Percentiles rank a stretch among this genome's conserved stretches.
Evolutionary conservation across 92 coral and sea anemone genomes (phyloP).

Genomic region (Zoanthus solanderi): DNA sequence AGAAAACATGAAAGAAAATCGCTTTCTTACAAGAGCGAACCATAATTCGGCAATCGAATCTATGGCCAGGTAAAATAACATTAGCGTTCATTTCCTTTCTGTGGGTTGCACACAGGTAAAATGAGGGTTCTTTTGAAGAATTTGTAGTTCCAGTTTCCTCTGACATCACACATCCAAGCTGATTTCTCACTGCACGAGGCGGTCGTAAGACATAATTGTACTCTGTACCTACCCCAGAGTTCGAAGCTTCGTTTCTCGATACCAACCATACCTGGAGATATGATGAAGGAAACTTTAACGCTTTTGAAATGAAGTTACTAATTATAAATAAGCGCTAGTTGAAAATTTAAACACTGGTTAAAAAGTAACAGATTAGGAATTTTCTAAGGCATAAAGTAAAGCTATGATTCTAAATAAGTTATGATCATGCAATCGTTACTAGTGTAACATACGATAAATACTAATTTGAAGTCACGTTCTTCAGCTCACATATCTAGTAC

Average conservation of each 20-base stretch:
- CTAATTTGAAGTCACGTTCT: too few relatives aligned
- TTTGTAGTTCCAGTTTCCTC: conserved; percentile 33
- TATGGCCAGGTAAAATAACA: conserved; percentile 57
- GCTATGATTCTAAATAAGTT: too few relatives aligned
- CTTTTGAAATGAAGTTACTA: neutral
- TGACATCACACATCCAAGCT: conserved; percentile 23
- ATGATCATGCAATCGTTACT: too few relatives aligned
- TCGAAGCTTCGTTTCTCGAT: neutral
- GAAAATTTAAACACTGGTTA: too few relatives aligned
- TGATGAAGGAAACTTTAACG: neutral
- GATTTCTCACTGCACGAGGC: conserved; percentile 55
- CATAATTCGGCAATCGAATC: conserved; percentile 61
- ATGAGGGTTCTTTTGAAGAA: conserved; percentile 54
- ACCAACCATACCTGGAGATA: conserved; percentile 58
- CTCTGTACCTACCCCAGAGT: neutral
- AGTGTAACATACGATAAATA: too few relatives aligned
- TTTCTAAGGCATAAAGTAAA: too few relatives aligned
- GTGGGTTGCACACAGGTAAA: conserved; percentile 52
- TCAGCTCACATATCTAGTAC: too few relatives aligned
- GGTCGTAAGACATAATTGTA: conserved; percentile 38
- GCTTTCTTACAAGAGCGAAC: conserved; percentile 54
- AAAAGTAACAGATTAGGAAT: too few relatives aligned
- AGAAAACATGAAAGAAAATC: neutral
- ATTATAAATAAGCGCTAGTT: neutral
- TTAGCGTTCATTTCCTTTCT: conserved; percentile 46